A percentile compares a stretch with the other conserved stretches of the same genome.
These are phyloP conservation scores for Scaptomyza parva DNA, from an alignment of 2,888 invertebrate species.

Conservation along the genomic window DNA sequence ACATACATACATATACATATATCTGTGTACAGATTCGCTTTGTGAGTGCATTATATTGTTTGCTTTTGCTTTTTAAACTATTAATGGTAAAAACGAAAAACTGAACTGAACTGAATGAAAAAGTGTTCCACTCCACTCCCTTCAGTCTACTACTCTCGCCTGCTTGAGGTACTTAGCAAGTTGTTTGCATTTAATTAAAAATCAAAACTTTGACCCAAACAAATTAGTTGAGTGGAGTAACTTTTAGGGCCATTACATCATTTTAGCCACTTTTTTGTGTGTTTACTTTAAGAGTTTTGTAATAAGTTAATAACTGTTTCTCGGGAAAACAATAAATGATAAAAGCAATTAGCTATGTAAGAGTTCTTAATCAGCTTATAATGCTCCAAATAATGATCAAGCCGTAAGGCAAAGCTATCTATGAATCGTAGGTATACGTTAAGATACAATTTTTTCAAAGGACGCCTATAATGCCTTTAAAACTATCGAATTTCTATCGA, in stretches of 20 bases:
- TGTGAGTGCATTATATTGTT: conserved; percentile 53
- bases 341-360: not conserved
- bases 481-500: too few species aligned
- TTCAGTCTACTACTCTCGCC: not conserved
- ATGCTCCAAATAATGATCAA: not conserved
- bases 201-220: conserved; percentile 33
- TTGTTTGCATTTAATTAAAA: conserved; percentile 54
- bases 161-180: conserved; percentile 1
- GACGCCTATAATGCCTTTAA: too few species aligned
- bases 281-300: too few species aligned
- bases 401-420: not conserved
- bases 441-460: not conserved
- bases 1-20: conserved; percentile 36
- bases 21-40: conserved; percentile 61
- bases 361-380: not conserved
- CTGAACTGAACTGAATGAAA: conserved; percentile 14
- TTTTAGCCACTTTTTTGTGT: conserved; percentile 6
- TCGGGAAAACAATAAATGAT: not conserved
- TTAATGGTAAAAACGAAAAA: conserved; percentile 32
- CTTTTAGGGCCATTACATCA: conserved; percentile 16
- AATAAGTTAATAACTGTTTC: conserved; percentile 1
- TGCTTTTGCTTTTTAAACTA: conserved; percentile 39
- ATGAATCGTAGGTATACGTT: not conserved
- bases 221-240: conserved; percentile 21
- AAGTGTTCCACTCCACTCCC: not conserved